Evolutionary conservation across 2,113 vertebrate genomes (phyloP).

Genomic region (Prionailurus viverrinus): DNA sequence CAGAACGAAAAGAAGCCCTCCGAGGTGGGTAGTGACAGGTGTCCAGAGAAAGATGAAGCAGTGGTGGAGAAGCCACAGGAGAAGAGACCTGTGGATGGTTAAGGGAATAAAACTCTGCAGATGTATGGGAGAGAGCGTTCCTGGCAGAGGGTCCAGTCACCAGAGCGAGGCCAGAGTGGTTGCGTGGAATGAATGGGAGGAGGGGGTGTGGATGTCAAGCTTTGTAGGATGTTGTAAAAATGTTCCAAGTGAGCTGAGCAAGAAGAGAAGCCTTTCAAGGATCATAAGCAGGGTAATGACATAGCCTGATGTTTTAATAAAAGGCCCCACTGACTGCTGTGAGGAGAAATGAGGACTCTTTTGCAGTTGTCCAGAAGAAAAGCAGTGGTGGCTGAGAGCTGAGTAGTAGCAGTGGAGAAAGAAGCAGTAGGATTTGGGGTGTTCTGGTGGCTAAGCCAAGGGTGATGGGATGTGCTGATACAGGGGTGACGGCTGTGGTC

Average conservation of each 20-base stretch:
- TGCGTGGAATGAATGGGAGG: not conserved
- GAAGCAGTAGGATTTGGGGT: not conserved
- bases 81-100: not conserved
- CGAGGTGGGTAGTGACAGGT: constrained; percentile 88
- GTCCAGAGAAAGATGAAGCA: not conserved
- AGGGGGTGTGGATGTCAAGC: not conserved
- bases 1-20: constrained; percentile 98
- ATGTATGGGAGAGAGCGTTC: not conserved
- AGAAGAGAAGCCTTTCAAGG: not conserved
- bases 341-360: not conserved
- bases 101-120: not conserved
- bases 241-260: not conserved
- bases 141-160: not conserved
- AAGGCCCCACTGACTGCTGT: not conserved
- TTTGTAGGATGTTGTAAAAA: not conserved
- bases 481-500: not conserved
- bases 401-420: not conserved
- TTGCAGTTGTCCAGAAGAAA: not conserved
- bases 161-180: not conserved
- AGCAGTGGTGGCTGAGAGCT: not conserved
- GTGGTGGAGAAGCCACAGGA: not conserved
- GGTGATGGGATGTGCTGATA: not conserved
- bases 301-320: not conserved
- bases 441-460: not conserved
- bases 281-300: not conserved